Percentiles rank a stretch among this genome's conserved stretches.
Evolutionary conservation across 2,888 invertebrate genomes (phyloP).

Genomic region (Leptarthrus brevirostris): DNA sequence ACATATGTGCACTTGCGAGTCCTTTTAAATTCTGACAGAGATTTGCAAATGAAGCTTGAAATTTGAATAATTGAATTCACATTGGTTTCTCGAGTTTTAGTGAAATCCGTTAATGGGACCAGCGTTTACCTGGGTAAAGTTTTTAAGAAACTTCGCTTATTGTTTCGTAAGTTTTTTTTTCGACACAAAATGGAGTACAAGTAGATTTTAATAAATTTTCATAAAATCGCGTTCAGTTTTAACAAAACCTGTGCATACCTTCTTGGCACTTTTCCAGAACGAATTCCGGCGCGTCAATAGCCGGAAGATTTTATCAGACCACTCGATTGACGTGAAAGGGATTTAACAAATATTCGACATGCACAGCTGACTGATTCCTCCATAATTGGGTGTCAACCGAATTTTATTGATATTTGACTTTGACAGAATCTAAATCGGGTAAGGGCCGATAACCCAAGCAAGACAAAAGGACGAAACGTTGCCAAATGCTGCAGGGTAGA

Average conservation of each 20-base stretch:
- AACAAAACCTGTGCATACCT: no score
- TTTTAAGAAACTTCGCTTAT: neutral
- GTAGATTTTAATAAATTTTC: no score
- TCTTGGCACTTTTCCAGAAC: neutral
- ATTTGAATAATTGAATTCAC: slow-evolving; percentile 45
- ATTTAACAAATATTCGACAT: slow-evolving; percentile 51
- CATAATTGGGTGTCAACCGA: slow-evolving; percentile 50
- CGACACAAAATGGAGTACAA: no score
- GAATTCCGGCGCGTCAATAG: neutral
- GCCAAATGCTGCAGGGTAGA: slow-evolving; percentile 40
- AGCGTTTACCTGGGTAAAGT: no score
- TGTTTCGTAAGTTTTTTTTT: no score
- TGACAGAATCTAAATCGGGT: slow-evolving; percentile 50
- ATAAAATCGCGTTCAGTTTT: no score
- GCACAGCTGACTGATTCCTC: slow-evolving; percentile 50
- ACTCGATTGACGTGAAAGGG: slow-evolving; percentile 47
- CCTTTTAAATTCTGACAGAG: slow-evolving; percentile 3
- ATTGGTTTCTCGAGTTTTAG: slow-evolving; percentile 1
- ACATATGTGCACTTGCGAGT: neutral
- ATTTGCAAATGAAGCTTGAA: slow-evolving; percentile 40
- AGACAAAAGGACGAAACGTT: slow-evolving; percentile 44
- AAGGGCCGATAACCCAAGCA: slow-evolving; percentile 38
- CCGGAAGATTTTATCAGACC: slow-evolving; percentile 41
- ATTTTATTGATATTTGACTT: slow-evolving; percentile 51
- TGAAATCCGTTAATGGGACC: neutral